Evolutionary conservation across 2,797 vertebrate species (phyloP).

Genomic region (Anolis apletophallus): DNA sequence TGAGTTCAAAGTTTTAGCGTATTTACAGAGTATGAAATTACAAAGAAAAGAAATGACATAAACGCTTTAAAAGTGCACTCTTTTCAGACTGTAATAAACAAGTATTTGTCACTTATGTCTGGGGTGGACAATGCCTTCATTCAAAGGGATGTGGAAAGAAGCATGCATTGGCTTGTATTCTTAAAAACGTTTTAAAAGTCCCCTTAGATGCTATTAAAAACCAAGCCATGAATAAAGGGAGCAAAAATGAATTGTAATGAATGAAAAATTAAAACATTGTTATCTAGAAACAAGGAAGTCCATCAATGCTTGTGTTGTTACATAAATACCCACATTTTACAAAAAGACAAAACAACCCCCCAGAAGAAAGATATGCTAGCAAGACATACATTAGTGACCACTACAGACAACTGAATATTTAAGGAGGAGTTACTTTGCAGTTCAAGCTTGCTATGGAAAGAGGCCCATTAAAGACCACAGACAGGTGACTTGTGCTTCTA

Average conservation of each 20-base stretch:
- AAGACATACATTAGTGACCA: not conserved
- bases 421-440: not conserved
- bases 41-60: conserved; percentile 13
- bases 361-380: not conserved
- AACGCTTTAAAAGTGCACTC: not conserved
- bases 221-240: not conserved
- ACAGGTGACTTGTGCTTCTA: not conserved
- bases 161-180: not conserved
- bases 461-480: not conserved
- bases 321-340: not conserved
- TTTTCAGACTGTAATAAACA: conserved; percentile 15
- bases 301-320: not conserved
- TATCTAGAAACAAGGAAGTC: not conserved
- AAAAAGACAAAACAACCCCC: not conserved
- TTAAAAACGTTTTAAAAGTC: not conserved
- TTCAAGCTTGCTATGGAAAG: not conserved
- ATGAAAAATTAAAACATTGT: not conserved
- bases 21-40: not conserved
- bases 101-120: not conserved
- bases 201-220: not conserved
- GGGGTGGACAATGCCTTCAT: not conserved
- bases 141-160: not conserved
- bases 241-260: not conserved
- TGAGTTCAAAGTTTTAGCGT: not conserved
- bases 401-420: not conserved